Evolutionary conservation across 37 sponge, comb jelly and placozoan genomes (phyloP).

Genomic region (Ianthella basta): DNA sequence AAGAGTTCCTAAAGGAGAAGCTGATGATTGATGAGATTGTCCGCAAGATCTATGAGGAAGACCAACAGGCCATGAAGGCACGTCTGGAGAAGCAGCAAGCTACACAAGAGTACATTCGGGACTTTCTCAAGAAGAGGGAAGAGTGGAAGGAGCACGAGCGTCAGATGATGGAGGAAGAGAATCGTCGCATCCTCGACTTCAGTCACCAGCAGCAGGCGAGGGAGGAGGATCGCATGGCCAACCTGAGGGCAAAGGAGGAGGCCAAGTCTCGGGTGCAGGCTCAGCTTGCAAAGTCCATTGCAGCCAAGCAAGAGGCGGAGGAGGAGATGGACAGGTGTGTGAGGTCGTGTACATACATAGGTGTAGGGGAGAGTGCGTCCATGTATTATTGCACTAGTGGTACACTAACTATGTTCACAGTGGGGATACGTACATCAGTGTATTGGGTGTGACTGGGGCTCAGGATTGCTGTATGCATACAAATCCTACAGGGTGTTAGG

Average conservation of each 20-base stretch:
- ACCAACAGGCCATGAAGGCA: slow-evolving; percentile 78
- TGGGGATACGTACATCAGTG: too few species aligned
- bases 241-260: slow-evolving; percentile 74
- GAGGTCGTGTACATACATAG: not conserved
- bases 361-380: not conserved
- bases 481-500: too few species aligned
- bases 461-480: not conserved
- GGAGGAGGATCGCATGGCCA: slow-evolving; percentile 76
- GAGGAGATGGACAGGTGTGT: slow-evolving; percentile 89
- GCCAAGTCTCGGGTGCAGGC: slow-evolving; percentile 68
- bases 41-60: slow-evolving; percentile 97
- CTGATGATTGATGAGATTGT: slow-evolving; percentile 99
- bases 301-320: slow-evolving; percentile 37
- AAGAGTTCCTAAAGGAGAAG: slow-evolving; percentile 98
- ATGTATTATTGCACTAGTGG: not conserved
- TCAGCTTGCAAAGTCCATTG: slow-evolving; percentile 60
- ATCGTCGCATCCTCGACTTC: slow-evolving; percentile 86
- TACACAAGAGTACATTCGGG: slow-evolving; percentile 83
- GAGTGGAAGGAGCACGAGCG: slow-evolving; percentile 93
- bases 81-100: slow-evolving; percentile 87
- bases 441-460: too few species aligned
- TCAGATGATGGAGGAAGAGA: slow-evolving; percentile 94
- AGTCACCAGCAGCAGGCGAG: slow-evolving; percentile 83
- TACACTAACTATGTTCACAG: too few species aligned
- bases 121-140: slow-evolving; percentile 85